phyloP scores from a whole-genome alignment of 2,888 invertebrate genomes.

The Glyphotaelius pellucidus region DNA sequence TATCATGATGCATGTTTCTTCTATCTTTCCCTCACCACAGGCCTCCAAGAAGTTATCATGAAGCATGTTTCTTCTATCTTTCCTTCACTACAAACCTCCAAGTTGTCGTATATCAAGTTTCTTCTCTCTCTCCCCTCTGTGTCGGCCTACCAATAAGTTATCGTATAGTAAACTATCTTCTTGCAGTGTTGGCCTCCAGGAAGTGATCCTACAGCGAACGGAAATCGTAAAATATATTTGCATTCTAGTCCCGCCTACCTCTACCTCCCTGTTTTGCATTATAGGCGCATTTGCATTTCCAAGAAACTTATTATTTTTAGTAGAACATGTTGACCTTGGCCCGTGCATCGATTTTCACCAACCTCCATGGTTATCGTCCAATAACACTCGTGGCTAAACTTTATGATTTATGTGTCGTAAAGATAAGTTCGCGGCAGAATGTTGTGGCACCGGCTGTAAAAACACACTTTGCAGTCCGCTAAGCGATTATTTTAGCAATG shows the following conservation, averaged over 20 bases:
- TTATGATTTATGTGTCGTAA: not conserved
- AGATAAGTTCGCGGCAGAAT: slow-evolving; percentile 21
- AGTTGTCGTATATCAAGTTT: no score
- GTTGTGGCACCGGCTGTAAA: not conserved
- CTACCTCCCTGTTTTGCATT: not conserved
- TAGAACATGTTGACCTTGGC: not conserved
- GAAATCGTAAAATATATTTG: not conserved
- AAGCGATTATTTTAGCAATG: not conserved
- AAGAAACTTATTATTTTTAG: not conserved
- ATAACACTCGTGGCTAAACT: slow-evolving; percentile 2
- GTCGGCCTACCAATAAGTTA: not conserved
- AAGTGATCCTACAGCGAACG: not conserved
- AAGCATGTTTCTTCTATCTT: no score
- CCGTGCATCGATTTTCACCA: not conserved
- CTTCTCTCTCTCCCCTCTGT: no score
- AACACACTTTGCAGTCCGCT: not conserved
- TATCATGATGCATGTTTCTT: no score
- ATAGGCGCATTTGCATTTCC: not conserved
- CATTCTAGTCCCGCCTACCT: not conserved
- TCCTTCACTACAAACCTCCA: no score
- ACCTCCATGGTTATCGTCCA: not conserved
- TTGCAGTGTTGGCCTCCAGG: not conserved
- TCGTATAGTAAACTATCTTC: not conserved
- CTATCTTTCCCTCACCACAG: no score
- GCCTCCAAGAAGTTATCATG: no score